Percentiles rank a stretch among this genome's conserved stretches.
phyloP scores from a whole-genome alignment of 2,888 invertebrate species.

The Acanthopleura granulata region DNA sequence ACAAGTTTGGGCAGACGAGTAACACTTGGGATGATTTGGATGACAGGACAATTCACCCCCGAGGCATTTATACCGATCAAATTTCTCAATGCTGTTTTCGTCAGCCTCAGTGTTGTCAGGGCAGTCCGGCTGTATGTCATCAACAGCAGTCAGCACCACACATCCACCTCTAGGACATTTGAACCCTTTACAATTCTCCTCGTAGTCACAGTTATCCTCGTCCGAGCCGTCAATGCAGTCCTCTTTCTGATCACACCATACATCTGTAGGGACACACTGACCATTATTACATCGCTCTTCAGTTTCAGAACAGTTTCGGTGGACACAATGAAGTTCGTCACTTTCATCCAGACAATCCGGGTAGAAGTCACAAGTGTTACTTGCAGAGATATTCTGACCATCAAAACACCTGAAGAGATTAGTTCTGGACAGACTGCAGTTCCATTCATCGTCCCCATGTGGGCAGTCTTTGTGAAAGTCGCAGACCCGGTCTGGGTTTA shows the following conservation, averaged over 20 bases:
- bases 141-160: background rate
- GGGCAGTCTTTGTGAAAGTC: background rate
- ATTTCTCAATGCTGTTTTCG: background rate
- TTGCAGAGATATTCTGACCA: background rate
- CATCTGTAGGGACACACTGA: background rate
- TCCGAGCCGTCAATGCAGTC: background rate
- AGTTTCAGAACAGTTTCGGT: background rate
- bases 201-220: background rate
- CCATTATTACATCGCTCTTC: background rate
- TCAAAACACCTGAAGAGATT: background rate
- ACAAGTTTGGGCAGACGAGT: background rate
- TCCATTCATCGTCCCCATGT: background rate
- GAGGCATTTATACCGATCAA: background rate
- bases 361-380: background rate
- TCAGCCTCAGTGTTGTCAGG: background rate
- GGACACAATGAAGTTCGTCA: background rate
- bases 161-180: background rate
- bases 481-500: background rate
- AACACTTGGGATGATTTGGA: background rate
- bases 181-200: background rate
- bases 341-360: background rate
- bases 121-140: background rate
- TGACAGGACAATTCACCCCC: background rate
- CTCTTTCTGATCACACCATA: background rate
- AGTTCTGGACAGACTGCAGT: background rate